Conservation (phyloP, 2,797 vertebrate genomes). For the Hyperoplus lanceolatus region DNA sequence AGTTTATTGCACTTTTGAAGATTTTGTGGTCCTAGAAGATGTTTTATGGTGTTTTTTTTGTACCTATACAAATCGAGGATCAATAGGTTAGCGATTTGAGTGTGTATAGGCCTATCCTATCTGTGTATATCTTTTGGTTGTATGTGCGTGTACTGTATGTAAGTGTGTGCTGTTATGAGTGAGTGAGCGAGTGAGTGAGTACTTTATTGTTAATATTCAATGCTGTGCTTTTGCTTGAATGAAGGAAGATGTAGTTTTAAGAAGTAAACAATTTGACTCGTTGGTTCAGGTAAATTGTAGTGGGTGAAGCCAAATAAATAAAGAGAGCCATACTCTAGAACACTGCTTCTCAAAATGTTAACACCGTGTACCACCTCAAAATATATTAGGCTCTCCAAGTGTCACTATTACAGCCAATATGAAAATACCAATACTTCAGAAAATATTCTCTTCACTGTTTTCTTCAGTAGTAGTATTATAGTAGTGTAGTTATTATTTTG, state of each 20-base stretch:
- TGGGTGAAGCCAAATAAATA: neutral
- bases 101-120: conserved; percentile 15
- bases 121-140: conserved; percentile 8
- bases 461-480: too few relatives aligned
- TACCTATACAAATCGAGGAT: conserved; percentile 33
- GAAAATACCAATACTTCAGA: too few relatives aligned
- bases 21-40: conserved; percentile 19
- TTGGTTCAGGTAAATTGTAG: neutral
- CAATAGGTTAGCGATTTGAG: conserved; percentile 9
- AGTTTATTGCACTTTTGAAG: conserved; percentile 48
- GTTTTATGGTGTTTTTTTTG: neutral
- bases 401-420: too few relatives aligned
- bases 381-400: too few relatives aligned
- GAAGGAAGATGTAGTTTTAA: conserved; percentile 24
- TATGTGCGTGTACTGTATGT: conserved; percentile 54
- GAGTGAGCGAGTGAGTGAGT: neutral
- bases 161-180: conserved; percentile 22
- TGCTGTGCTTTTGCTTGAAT: conserved; percentile 1
- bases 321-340: too few relatives aligned
- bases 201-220: conserved; percentile 9
- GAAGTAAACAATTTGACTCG: neutral
- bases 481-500: too few relatives aligned
- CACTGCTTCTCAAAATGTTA: too few relatives aligned
- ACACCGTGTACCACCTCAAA: too few relatives aligned
- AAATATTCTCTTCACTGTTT: too few relatives aligned